Percentiles rank a stretch among this genome's conserved stretches.
Evolutionary conservation across 2,797 vertebrate genomes (phyloP).

Genomic region (Urophycis tenuis): DNA sequence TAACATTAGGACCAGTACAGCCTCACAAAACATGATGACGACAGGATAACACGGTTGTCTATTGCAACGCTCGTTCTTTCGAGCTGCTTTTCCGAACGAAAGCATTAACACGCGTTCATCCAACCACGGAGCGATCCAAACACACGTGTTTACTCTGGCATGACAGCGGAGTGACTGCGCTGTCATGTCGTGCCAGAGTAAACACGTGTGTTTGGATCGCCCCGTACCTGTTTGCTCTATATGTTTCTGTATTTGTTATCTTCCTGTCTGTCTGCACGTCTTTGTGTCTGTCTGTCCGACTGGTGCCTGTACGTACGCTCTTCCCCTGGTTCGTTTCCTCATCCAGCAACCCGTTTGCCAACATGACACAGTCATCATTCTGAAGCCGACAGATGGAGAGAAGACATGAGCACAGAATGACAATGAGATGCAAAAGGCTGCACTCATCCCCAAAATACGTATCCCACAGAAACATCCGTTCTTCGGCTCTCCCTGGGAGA

Average conservation of each 20-base stretch:
- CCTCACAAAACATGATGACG: no score
- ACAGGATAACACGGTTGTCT: no score
- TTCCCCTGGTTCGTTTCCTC: background rate
- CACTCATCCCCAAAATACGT: slow-evolving; percentile 36
- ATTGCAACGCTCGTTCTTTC: background rate
- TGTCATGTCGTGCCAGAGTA: background rate
- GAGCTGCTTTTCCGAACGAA: background rate
- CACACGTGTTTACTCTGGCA: background rate
- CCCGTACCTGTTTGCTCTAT: no score
- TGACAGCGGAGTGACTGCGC: background rate
- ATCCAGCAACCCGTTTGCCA: background rate
- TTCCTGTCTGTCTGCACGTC: background rate
- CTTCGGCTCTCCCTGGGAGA: slow-evolving; percentile 30
- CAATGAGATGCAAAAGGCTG: background rate
- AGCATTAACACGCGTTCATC: no score
- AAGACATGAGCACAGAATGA: background rate
- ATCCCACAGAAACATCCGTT: slow-evolving; percentile 20
- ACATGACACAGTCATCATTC: background rate
- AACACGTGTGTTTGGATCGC: background rate
- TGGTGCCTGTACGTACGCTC: no score
- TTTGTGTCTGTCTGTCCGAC: background rate
- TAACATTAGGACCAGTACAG: background rate
- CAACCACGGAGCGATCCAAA: no score
- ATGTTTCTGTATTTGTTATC: background rate
- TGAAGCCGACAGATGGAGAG: background rate